phyloP scores from a whole-genome alignment of 30 jellyfish, hydroid and myxozoan genomes.

The Cassiopea xamachana region DNA sequence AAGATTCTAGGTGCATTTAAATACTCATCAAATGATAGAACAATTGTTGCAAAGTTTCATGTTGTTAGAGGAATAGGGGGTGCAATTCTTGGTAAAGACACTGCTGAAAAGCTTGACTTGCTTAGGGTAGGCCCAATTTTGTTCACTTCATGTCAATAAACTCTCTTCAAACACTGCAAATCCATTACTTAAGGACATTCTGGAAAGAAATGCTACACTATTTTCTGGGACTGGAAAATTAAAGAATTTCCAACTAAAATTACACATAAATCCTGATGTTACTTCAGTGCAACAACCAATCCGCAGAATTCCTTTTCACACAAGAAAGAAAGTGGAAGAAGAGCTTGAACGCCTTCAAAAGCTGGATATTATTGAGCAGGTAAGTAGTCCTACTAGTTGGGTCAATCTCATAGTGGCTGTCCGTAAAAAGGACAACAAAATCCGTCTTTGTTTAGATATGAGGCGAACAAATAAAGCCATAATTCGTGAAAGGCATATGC shows the following conservation, averaged over 20 bases:
- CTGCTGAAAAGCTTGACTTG: background rate
- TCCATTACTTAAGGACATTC: background rate
- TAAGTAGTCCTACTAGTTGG: conserved; percentile 9
- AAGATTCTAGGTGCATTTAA: background rate
- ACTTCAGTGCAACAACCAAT: conserved; percentile 34
- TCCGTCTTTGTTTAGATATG: conserved; percentile 59
- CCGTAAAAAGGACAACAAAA: conserved; percentile 30
- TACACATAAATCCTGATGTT: conserved; percentile 16
- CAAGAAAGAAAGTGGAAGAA: conserved; percentile 8
- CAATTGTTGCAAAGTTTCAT: background rate
- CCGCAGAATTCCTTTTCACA: conserved; percentile 37
- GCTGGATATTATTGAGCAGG: background rate
- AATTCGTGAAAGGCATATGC: conserved; percentile 24
- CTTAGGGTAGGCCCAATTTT: background rate
- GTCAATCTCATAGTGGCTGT: conserved; percentile 8
- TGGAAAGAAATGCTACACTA: background rate
- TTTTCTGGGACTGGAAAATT: conserved; percentile 33
- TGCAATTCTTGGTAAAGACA: background rate
- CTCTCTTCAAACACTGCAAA: background rate
- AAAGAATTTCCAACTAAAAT: conserved; percentile 9
- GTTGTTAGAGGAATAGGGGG: background rate
- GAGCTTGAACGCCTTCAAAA: conserved; percentile 15
- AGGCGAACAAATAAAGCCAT: conserved; percentile 43
- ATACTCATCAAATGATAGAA: background rate
- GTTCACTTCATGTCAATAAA: background rate